Evolutionary conservation across 2,888 invertebrate species (phyloP).

Genomic region (Nomada fucata): DNA sequence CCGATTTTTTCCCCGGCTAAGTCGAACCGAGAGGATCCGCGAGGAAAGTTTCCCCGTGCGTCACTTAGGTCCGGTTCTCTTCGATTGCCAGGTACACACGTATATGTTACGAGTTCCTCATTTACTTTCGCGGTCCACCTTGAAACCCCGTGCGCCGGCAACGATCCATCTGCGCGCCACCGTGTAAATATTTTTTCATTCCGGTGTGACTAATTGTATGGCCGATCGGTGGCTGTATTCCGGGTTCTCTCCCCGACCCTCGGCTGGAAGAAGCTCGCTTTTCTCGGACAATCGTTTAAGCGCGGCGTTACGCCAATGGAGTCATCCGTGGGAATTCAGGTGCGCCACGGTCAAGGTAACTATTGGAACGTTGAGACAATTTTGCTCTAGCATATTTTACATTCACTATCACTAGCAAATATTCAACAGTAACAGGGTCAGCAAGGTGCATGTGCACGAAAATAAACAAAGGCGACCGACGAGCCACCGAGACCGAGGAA

Average conservation of each 20-base stretch:
- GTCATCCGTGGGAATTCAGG: slow-evolving; percentile 64
- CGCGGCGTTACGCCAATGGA: slow-evolving; percentile 50
- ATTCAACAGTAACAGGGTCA: slow-evolving; percentile 67
- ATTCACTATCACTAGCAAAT: no score
- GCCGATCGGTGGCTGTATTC: slow-evolving; percentile 41
- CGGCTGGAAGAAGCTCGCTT: slow-evolving; percentile 20
- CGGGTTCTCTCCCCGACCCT: background rate
- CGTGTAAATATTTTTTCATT: slow-evolving; percentile 48
- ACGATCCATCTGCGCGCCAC: slow-evolving; percentile 23
- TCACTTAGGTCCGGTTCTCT: slow-evolving; percentile 50
- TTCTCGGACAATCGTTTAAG: background rate
- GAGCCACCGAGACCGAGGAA: slow-evolving; percentile 33
- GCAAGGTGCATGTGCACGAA: slow-evolving; percentile 61
- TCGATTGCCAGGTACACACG: slow-evolving; percentile 10
- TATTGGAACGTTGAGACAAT: no score
- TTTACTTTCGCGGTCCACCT: slow-evolving; percentile 69
- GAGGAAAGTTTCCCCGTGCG: slow-evolving; percentile 37
- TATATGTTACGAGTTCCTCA: slow-evolving; percentile 4
- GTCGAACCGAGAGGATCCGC: slow-evolving; percentile 1
- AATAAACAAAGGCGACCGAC: slow-evolving; percentile 58
- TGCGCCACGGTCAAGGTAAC: slow-evolving; percentile 69
- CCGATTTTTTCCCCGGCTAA: background rate
- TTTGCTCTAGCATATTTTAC: no score
- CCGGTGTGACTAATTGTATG: slow-evolving; percentile 41
- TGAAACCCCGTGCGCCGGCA: slow-evolving; percentile 37